phyloP scores from a whole-genome alignment of 2,113 vertebrate species.

The Bungarus multicinctus region DNA sequence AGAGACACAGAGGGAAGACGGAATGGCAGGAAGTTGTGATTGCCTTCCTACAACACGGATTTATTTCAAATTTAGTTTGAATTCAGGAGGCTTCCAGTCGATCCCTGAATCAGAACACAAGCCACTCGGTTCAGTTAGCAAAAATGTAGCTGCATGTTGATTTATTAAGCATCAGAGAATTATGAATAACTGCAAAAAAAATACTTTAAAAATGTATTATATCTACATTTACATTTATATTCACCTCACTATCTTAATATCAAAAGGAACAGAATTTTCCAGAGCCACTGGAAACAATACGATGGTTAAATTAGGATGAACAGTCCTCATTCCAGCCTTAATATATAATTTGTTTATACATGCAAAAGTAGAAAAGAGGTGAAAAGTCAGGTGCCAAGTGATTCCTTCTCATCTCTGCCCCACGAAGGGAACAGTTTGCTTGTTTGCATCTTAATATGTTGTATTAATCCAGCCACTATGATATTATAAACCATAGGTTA shows the following conservation, averaged over 20 bases:
- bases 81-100: not conserved
- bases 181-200: not conserved
- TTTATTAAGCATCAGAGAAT: not conserved
- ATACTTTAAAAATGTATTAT: not conserved
- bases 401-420: not conserved
- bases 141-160: not conserved
- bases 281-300: not conserved
- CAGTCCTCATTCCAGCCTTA: not conserved
- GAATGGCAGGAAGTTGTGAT: not conserved
- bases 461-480: not conserved
- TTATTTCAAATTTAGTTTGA: not conserved
- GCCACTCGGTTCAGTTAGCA: not conserved
- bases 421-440: not conserved
- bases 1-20: not conserved
- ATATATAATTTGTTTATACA: not conserved
- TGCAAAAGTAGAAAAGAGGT: not conserved
- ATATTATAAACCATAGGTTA: not conserved
- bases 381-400: not conserved
- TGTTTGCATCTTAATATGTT: not conserved
- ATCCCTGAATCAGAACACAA: not conserved
- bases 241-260: not conserved
- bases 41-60: not conserved
- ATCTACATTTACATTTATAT: not conserved
- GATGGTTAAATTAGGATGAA: not conserved
- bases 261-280: not conserved